A percentile compares a stretch with the other conserved stretches of the same genome.
phyloP scores from a whole-genome alignment of 2,797 vertebrate genomes.

The Myotis planiceps region DNA sequence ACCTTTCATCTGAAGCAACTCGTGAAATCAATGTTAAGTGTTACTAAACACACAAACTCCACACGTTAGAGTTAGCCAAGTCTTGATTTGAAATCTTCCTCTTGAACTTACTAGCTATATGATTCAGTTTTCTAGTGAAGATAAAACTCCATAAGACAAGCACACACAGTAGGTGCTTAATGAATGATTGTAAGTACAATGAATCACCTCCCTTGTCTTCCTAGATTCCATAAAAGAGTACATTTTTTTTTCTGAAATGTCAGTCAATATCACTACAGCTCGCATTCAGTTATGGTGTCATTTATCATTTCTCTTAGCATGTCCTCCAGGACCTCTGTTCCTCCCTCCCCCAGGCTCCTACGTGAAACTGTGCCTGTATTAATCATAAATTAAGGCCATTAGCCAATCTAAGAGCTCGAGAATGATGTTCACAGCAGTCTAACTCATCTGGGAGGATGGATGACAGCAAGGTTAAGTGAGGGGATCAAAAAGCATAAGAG shows the following conservation, averaged over 20 bases:
- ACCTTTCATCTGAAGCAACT: conserved; percentile 41
- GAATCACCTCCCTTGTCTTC: background rate
- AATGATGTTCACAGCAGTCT: background rate
- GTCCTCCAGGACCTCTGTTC: background rate
- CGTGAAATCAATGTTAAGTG: background rate
- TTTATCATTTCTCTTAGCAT: background rate
- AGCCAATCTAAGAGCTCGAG: background rate
- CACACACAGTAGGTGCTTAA: background rate
- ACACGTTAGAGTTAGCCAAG: background rate
- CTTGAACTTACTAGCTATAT: background rate
- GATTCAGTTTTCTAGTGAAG: background rate
- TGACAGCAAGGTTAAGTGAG: background rate
- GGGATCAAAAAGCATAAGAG: background rate
- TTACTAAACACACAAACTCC: background rate
- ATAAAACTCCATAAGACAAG: background rate
- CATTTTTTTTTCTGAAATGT: background rate
- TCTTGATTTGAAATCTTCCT: conserved; percentile 8
- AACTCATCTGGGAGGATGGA: background rate
- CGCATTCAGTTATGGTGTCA: background rate
- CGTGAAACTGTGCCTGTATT: background rate
- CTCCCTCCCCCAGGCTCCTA: background rate
- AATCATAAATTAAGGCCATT: conserved; percentile 10
- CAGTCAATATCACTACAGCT: background rate
- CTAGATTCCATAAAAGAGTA: background rate
- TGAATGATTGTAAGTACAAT: background rate